phyloP scores from a whole-genome alignment of 2,888 invertebrate genomes.

The Phymatocera aterrima region DNA sequence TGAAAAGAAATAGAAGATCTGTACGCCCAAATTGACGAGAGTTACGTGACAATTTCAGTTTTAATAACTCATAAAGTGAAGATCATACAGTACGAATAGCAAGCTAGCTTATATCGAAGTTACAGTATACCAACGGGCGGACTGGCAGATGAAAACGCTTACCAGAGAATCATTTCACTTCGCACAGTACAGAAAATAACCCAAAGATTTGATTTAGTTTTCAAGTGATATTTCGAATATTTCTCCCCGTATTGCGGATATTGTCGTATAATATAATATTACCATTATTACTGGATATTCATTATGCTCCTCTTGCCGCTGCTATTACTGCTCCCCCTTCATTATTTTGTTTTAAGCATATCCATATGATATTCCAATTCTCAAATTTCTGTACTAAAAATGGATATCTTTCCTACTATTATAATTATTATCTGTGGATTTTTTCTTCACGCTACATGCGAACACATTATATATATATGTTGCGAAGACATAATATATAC shows the following conservation, averaged over 20 bases:
- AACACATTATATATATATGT: too few relatives aligned
- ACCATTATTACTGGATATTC: background rate
- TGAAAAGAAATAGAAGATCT: too few relatives aligned
- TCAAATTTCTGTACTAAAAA: background rate
- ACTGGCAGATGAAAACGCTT: background rate
- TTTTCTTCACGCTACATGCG: too few relatives aligned
- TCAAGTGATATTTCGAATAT: background rate
- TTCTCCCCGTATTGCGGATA: background rate
- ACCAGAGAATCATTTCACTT: conserved; percentile 4
- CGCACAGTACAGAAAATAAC: conserved; percentile 18
- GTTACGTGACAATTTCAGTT: too few relatives aligned
- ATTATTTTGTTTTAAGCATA: background rate
- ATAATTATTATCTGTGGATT: background rate
- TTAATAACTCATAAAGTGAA: too few relatives aligned
- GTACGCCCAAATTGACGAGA: too few relatives aligned
- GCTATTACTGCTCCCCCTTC: background rate
- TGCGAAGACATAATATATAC: too few relatives aligned
- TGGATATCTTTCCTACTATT: background rate
- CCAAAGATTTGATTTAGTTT: conserved; percentile 26
- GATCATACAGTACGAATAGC: background rate
- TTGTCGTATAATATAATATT: background rate
- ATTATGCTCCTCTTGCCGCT: background rate
- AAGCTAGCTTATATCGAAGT: background rate
- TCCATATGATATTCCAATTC: background rate
- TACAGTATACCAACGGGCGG: background rate